These are phyloP conservation scores for Nomada hirtipes DNA, from an alignment of 2,888 invertebrate genomes.

Conservation along the genomic window DNA sequence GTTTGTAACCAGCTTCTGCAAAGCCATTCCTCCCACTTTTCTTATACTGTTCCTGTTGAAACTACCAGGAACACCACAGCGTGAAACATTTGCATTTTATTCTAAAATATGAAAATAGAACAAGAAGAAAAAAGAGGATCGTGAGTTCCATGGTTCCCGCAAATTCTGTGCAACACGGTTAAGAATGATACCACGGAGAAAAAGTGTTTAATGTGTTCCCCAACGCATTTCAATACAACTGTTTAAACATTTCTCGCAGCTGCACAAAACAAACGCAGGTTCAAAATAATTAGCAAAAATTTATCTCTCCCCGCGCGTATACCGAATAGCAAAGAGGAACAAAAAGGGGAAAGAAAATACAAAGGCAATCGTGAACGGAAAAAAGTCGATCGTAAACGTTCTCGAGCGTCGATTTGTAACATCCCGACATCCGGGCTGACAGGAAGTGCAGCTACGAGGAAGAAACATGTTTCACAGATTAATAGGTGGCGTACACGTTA, in stretches of 20 bases:
- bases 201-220: no score
- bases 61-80: neutral
- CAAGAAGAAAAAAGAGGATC: no score
- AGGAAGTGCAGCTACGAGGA: constrained; percentile 65
- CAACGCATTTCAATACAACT: no score
- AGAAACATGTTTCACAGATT: constrained; percentile 75
- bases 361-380: constrained; percentile 6
- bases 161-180: neutral
- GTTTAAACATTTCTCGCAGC: no score
- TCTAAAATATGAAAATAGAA: neutral
- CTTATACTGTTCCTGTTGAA: constrained; percentile 17
- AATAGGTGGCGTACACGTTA: constrained; percentile 80
- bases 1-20: constrained; percentile 41
- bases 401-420: constrained; percentile 52
- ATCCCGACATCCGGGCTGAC: constrained; percentile 24
- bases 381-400: constrained; percentile 36
- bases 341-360: no score
- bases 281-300: no score
- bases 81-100: neutral
- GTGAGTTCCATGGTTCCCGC: neutral
- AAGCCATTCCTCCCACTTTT: constrained; percentile 39
- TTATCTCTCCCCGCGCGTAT: no score
- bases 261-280: no score
- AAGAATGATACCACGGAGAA: no score
- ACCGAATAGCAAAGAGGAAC: no score